phyloP scores from a whole-genome alignment of 2,113 vertebrate genomes.

The Sinocyclocheilus rhinocerous region DNA sequence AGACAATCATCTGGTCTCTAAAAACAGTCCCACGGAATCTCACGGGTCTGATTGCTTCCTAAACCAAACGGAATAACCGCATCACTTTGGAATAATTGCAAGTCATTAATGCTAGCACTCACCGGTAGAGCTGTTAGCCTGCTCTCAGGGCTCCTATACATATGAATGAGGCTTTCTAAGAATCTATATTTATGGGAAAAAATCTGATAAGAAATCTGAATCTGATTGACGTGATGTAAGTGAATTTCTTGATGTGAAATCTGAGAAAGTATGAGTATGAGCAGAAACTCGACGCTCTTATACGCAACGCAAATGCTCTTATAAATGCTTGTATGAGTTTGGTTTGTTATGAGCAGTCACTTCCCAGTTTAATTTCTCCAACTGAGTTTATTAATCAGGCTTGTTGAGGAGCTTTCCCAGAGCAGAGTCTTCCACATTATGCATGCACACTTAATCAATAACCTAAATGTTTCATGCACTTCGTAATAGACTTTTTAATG shows the following conservation, averaged over 20 bases:
- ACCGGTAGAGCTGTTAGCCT: background rate
- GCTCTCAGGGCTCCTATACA: background rate
- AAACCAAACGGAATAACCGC: conserved; percentile 29
- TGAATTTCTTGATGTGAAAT: background rate
- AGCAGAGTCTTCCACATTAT: conserved; percentile 24
- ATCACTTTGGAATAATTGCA: background rate
- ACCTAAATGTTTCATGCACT: conserved; percentile 50
- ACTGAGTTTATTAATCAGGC: conserved; percentile 54
- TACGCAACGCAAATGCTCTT: background rate
- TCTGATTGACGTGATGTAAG: background rate
- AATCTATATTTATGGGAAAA: background rate
- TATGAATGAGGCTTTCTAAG: conserved; percentile 6
- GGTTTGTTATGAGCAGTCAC: conserved; percentile 52
- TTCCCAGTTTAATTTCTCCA: conserved; percentile 55
- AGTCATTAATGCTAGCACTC: background rate
- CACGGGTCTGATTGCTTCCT: conserved; percentile 34
- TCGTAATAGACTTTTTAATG: conserved; percentile 58
- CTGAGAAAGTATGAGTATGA: background rate
- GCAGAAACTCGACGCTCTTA: background rate
- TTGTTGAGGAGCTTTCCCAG: conserved; percentile 48
- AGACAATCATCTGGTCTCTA: conserved; percentile 3
- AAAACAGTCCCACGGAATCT: conserved; percentile 7
- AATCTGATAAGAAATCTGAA: background rate
- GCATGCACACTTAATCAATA: conserved; percentile 55
- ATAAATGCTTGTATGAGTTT: conserved; percentile 48